These are phyloP conservation scores for Monarcha castaneiventris DNA, from an alignment of 2,113 vertebrate species.

Conservation along the genomic window DNA sequence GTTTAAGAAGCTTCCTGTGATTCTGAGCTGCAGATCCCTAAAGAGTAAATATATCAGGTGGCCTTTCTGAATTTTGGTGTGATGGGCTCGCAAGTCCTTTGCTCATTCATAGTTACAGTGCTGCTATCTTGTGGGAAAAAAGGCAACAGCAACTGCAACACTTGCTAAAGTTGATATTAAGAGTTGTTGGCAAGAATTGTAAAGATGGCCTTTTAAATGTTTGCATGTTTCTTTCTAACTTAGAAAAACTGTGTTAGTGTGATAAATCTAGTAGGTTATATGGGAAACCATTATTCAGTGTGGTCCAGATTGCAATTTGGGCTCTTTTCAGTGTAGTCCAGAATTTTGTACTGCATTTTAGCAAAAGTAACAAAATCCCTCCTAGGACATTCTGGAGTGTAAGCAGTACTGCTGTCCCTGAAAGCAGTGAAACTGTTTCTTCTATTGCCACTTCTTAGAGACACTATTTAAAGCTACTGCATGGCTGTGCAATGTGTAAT, in stretches of 20 bases:
- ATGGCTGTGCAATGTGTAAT: not conserved
- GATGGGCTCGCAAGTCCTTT: not conserved
- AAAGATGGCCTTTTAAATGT: not conserved
- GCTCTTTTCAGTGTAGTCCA: not conserved
- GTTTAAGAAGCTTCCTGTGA: not conserved
- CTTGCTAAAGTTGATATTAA: not conserved
- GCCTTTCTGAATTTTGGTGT: not conserved
- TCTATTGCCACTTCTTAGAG: not conserved
- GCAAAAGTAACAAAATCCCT: not conserved
- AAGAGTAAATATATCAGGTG: not conserved
- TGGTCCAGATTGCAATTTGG: not conserved
- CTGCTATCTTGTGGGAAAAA: conserved; percentile 35
- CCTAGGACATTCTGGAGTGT: not conserved
- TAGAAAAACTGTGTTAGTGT: not conserved
- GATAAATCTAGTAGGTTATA: not conserved
- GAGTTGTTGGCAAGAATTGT: not conserved
- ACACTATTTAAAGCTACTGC: not conserved
- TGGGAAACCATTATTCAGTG: not conserved
- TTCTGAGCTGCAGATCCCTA: not conserved
- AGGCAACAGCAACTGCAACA: not conserved
- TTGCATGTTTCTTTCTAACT: not conserved
- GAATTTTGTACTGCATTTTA: not conserved
- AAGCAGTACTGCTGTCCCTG: not conserved
- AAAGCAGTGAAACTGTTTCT: not conserved
- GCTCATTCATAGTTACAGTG: not conserved